Evolutionary conservation across 35 echinoderm and acorn worm genomes (phyloP).

Genomic region (Apostichopus californicus): DNA sequence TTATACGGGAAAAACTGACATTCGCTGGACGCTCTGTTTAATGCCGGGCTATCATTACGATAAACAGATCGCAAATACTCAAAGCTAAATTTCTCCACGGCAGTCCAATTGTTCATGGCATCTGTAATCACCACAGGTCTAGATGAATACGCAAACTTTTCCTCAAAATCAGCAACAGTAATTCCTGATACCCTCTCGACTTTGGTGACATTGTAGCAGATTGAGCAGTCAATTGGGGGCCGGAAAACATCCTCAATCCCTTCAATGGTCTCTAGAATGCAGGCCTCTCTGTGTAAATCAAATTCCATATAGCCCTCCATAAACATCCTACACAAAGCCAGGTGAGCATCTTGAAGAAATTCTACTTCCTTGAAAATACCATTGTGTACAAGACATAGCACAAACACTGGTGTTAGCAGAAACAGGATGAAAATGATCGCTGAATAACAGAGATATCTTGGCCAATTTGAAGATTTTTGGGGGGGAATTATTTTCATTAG

Average conservation of each 20-base stretch:
- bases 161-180: slow-evolving; percentile 52
- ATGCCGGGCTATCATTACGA: slow-evolving; percentile 52
- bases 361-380: not conserved
- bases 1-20: slow-evolving; percentile 94
- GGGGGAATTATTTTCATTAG: not conserved
- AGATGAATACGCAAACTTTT: slow-evolving; percentile 63
- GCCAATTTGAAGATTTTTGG: not conserved
- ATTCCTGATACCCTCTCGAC: slow-evolving; percentile 52
- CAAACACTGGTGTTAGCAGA: not conserved
- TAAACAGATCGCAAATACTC: slow-evolving; percentile 71
- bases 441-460: not conserved
- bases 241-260: slow-evolving; percentile 66
- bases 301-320: slow-evolving; percentile 34
- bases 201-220: slow-evolving; percentile 56
- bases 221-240: slow-evolving; percentile 68
- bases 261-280: slow-evolving; percentile 52
- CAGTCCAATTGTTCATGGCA: slow-evolving; percentile 73
- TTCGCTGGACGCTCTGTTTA: slow-evolving; percentile 55
- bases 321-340: slow-evolving; percentile 23
- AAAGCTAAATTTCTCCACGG: slow-evolving; percentile 71
- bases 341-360: slow-evolving; percentile 20
- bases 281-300: slow-evolving; percentile 40
- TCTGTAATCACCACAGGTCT: slow-evolving; percentile 68
- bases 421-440: not conserved
- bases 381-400: slow-evolving; percentile 31